These are phyloP conservation scores for Neodiprion virginianus DNA, from an alignment of 1,140 invertebrate genomes.

Conservation along the genomic window DNA sequence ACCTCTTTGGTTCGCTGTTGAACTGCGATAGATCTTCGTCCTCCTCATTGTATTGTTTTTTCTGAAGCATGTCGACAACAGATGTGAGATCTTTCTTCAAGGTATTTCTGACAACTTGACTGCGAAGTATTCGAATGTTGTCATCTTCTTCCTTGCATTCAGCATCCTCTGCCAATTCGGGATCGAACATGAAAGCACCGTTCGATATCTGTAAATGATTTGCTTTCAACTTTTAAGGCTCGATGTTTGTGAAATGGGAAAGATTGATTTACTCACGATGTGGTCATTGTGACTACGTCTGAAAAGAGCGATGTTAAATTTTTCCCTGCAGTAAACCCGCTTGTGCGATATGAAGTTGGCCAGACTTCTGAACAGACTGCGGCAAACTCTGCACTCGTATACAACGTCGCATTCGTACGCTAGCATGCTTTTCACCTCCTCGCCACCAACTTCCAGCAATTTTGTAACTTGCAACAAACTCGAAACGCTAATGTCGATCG, in stretches of 20 bases:
- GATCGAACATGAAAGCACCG: neutral
- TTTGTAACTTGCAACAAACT: conserved; percentile 65
- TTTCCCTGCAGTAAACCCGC: conserved; percentile 74
- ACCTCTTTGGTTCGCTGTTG: neutral
- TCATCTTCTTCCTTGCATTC: conserved; percentile 38
- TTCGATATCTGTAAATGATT: neutral
- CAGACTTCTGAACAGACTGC: conserved; percentile 83
- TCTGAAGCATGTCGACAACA: conserved; percentile 60
- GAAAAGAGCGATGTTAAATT: conserved; percentile 58
- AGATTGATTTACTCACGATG: conserved; percentile 58
- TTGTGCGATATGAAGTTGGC: conserved; percentile 87
- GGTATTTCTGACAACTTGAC: conserved; percentile 44
- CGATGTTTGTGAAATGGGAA: neutral
- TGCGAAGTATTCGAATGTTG: conserved; percentile 51
- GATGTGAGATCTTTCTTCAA: conserved; percentile 67
- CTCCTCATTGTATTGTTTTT: conserved; percentile 46
- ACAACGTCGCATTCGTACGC: conserved; percentile 82
- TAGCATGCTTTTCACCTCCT: conserved; percentile 73
- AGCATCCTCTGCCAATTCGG: neutral
- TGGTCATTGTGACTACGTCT: conserved; percentile 51
- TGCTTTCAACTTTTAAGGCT: conserved; percentile 15
- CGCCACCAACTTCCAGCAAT: conserved; percentile 40
- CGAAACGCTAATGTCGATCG: conserved; percentile 67
- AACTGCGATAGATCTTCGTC: conserved; percentile 19
- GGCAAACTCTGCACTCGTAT: conserved; percentile 84